Evolutionary conservation across 1,140 invertebrate genomes (phyloP).

Genomic region (Drosophila kikkawai): DNA sequence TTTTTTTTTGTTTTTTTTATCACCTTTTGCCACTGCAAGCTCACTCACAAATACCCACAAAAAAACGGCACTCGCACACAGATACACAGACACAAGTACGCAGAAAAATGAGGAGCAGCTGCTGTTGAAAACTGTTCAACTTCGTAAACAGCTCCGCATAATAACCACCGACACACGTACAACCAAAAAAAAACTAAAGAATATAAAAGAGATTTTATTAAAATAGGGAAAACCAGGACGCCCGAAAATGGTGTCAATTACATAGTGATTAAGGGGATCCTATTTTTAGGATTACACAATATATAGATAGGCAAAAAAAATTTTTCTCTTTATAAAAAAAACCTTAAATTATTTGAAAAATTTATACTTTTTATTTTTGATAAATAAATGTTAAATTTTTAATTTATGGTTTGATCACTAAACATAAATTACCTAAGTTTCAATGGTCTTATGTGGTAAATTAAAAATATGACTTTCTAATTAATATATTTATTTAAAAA

Average conservation of each 20-base stretch:
- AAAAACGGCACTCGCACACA: not conserved
- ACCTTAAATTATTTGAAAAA: too few relatives aligned
- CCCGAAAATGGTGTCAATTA: not conserved
- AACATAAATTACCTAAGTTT: too few relatives aligned
- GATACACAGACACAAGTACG: constrained; percentile 4
- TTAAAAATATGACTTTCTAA: not conserved
- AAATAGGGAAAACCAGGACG: not conserved
- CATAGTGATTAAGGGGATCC: not conserved
- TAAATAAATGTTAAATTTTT: too few relatives aligned
- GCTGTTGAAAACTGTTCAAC: constrained; percentile 30
- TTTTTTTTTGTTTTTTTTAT: not conserved
- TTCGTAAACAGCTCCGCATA: constrained; percentile 12
- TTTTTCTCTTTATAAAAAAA: too few relatives aligned
- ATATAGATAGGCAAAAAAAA: too few relatives aligned
- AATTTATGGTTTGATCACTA: not conserved
- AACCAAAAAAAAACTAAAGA: constrained; percentile 2
- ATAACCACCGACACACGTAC: constrained; percentile 2
- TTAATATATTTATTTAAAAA: not conserved
- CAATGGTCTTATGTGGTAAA: too few relatives aligned
- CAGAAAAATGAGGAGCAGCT: constrained; percentile 40
- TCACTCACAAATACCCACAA: constrained; percentile 5
- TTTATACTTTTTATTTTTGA: too few relatives aligned
- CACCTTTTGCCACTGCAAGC: constrained; percentile 33
- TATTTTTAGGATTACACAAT: not conserved
- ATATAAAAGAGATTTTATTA: constrained; percentile 33